Evolutionary conservation across 2,113 vertebrate species (phyloP).

Genomic region (Neogobius melanostomus): DNA sequence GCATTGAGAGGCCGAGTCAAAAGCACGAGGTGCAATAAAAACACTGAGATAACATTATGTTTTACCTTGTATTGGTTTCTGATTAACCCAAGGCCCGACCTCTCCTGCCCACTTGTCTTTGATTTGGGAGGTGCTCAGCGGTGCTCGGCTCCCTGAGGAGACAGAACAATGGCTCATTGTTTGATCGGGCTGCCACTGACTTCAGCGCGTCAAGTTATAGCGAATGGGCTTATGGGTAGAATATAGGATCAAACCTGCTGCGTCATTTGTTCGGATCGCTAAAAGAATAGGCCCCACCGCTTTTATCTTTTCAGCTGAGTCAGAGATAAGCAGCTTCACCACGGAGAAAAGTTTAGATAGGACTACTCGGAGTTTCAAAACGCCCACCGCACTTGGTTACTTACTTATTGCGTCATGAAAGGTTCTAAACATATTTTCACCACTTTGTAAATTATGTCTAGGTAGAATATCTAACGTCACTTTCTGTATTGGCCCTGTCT

Average conservation of each 20-base stretch:
- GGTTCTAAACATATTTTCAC: too few relatives aligned
- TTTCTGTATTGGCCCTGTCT: background rate
- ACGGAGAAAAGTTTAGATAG: background rate
- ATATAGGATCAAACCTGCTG: constrained; percentile 1
- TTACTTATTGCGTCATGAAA: too few relatives aligned
- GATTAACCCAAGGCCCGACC: background rate
- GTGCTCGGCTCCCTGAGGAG: background rate
- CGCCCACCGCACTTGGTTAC: too few relatives aligned
- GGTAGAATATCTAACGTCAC: too few relatives aligned
- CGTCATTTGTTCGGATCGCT: background rate
- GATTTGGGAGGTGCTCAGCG: background rate
- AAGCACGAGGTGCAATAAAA: background rate
- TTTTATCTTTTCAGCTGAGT: constrained; percentile 4
- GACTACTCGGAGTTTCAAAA: background rate
- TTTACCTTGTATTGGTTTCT: background rate
- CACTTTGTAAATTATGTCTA: too few relatives aligned
- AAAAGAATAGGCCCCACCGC: background rate
- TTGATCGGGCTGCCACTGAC: background rate
- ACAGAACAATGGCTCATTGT: constrained; percentile 12
- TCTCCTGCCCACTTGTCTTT: background rate
- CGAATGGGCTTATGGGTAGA: background rate
- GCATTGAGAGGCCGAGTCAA: too few relatives aligned
- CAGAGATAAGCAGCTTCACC: background rate
- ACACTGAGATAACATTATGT: background rate
- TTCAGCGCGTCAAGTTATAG: background rate